Percentiles rank a stretch among this genome's conserved stretches.
These are phyloP conservation scores for Otolemur garnettii DNA, from an alignment of 2,113 vertebrate species.

Conservation along the genomic window DNA sequence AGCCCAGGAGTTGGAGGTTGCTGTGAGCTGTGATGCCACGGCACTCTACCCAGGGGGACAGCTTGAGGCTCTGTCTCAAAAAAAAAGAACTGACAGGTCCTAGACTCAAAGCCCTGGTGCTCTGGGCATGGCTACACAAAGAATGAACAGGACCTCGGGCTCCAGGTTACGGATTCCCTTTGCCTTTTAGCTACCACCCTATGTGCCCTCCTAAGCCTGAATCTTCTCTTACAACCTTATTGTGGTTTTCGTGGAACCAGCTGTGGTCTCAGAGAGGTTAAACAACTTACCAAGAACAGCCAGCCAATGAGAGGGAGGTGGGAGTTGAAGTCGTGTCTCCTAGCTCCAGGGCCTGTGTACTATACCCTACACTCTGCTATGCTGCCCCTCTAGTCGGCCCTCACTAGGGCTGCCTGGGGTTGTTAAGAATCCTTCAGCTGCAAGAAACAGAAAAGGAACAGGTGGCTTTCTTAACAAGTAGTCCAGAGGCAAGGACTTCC, in stretches of 20 bases:
- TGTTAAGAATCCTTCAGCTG: background rate
- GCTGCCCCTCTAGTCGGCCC: no score
- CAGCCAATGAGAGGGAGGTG: background rate
- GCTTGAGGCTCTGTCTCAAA: no score
- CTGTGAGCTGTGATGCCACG: no score
- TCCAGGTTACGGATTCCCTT: background rate
- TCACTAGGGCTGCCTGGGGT: background rate
- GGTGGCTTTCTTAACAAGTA: background rate
- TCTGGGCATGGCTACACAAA: background rate
- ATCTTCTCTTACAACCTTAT: background rate
- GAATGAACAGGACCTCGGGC: background rate
- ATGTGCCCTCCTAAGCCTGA: background rate
- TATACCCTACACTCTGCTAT: no score
- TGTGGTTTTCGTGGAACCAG: background rate
- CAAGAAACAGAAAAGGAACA: background rate
- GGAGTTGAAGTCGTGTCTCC: background rate
- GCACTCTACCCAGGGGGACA: no score
- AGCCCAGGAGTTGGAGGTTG: no score
- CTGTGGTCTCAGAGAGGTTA: background rate
- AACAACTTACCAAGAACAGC: background rate
- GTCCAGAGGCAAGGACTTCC: background rate
- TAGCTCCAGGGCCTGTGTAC: background rate
- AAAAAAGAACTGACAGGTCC: no score
- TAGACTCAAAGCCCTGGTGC: no score
- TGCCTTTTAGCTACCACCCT: no score